A percentile compares a stretch with the other conserved stretches of the same genome.
phyloP scores from a whole-genome alignment of 2,888 invertebrate genomes.

The Eupithecia centaureata region DNA sequence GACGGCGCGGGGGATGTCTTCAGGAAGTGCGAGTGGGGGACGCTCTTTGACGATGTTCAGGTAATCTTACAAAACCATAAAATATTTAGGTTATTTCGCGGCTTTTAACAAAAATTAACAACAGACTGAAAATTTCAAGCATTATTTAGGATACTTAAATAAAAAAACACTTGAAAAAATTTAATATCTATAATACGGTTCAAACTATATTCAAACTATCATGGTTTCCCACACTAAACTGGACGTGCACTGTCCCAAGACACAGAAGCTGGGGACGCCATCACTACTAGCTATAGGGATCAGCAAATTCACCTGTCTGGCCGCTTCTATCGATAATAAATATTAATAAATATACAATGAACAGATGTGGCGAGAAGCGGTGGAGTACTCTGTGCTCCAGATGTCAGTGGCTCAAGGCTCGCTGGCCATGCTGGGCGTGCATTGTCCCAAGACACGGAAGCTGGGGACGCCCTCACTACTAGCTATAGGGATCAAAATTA shows the following conservation, averaged over 20 bases:
- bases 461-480: conserved; percentile 62
- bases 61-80: too few species aligned
- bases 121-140: too few species aligned
- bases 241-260: conserved; percentile 68
- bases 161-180: too few species aligned
- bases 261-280: conserved; percentile 60
- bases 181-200: too few species aligned
- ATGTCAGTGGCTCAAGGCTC: conserved; percentile 72
- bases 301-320: conserved; percentile 62
- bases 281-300: conserved; percentile 60
- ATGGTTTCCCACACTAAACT: too few species aligned
- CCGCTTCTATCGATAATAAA: too few species aligned
- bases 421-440: conserved; percentile 71
- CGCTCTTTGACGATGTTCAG: conserved; percentile 62
- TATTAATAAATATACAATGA: too few species aligned
- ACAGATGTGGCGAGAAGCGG: conserved; percentile 76
- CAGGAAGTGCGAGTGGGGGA: conserved; percentile 66
- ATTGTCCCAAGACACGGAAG: conserved; percentile 63
- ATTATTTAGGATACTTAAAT: too few species aligned
- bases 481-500: conserved; percentile 60
- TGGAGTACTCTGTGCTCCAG: conserved; percentile 71
- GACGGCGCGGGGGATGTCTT: conserved; percentile 67
- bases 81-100: too few species aligned
- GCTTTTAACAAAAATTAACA: too few species aligned
- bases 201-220: too few species aligned